Evolutionary conservation across 2,797 vertebrate species (phyloP).

Genomic region (Chaetophractus vellerosus): DNA sequence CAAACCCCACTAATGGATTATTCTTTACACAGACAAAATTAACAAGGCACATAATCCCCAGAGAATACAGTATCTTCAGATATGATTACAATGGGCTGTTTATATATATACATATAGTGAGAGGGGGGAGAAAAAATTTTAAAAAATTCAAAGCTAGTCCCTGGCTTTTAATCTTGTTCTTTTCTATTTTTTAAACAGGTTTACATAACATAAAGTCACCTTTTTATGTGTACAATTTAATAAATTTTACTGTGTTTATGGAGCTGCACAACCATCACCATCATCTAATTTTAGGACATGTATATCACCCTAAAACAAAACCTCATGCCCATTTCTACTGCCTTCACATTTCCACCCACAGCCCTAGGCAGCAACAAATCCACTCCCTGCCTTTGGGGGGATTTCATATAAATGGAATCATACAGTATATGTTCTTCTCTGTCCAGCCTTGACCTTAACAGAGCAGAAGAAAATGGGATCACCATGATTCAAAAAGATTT

Average conservation of each 20-base stretch:
- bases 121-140: background rate
- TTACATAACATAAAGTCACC: constrained; percentile 14
- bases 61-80: background rate
- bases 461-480: background rate
- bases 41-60: background rate
- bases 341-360: background rate
- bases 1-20: background rate
- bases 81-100: background rate
- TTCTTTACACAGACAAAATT: background rate
- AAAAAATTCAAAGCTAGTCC: background rate
- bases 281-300: background rate
- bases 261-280: background rate
- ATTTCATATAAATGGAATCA: background rate
- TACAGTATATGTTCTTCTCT: background rate
- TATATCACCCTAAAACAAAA: background rate
- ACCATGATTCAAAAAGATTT: background rate
- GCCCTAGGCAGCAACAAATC: background rate
- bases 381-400: background rate
- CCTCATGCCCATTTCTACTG: background rate
- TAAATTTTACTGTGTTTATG: background rate
- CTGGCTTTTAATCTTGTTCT: background rate
- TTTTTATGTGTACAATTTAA: background rate
- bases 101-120: background rate
- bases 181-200: background rate
- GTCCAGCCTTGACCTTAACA: background rate